Evolutionary conservation across 2,113 vertebrate genomes (phyloP).

Genomic region (Eidolon helvum): DNA sequence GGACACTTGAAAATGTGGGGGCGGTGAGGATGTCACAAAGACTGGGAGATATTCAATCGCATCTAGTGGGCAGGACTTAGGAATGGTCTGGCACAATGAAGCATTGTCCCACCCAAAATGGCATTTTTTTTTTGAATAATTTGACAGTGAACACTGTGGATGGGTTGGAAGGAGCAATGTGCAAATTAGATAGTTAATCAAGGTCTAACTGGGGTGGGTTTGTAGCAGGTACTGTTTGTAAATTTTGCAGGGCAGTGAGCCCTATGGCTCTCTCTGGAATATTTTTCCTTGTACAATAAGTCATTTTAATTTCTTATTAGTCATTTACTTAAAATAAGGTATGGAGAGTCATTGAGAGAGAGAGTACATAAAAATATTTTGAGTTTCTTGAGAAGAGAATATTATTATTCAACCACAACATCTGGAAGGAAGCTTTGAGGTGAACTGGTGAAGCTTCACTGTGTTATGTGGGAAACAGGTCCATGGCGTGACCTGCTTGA

Average conservation of each 20-base stretch:
- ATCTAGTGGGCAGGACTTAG: not conserved
- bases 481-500: not conserved
- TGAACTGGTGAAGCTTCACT: not conserved
- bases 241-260: not conserved
- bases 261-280: not conserved
- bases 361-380: not conserved
- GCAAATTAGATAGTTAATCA: not conserved
- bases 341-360: not conserved
- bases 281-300: not conserved
- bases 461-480: not conserved
- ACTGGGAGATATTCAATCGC: not conserved
- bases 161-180: not conserved
- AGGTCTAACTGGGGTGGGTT: not conserved
- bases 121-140: not conserved
- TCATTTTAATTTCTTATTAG: not conserved
- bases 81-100: not conserved
- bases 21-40: not conserved
- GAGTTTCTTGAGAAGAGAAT: not conserved
- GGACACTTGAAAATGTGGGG: not conserved
- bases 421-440: not conserved
- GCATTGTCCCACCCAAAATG: not conserved
- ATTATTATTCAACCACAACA: not conserved
- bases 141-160: not conserved
- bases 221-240: not conserved
- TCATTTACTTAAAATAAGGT: constrained; percentile 4